phyloP scores from a whole-genome alignment of 2,797 vertebrate genomes.

The Avahi laniger region DNA sequence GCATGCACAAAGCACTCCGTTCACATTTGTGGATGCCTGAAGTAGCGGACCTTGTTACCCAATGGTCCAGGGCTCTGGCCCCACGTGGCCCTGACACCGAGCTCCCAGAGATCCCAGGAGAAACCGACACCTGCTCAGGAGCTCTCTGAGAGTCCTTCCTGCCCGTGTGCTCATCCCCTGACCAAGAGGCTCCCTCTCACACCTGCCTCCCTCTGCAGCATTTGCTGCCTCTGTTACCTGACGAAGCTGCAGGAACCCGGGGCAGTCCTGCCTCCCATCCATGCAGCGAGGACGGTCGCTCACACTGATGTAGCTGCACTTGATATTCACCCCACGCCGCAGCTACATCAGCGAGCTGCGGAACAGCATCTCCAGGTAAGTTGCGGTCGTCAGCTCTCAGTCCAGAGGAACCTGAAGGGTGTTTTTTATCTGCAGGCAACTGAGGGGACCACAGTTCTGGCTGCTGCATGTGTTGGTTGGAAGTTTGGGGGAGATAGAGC shows the following conservation, averaged over 20 bases:
- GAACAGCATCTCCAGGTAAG: background rate
- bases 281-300: background rate
- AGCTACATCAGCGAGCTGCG: background rate
- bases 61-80: background rate
- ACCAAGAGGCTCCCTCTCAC: too few relatives aligned
- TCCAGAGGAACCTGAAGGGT: background rate
- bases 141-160: background rate
- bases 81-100: background rate
- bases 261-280: fast-evolving
- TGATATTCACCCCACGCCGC: background rate
- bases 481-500: background rate
- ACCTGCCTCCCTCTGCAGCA: background rate
- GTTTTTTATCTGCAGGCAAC: background rate
- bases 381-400: background rate
- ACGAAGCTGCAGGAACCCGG: background rate
- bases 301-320: background rate
- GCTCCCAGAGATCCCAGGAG: background rate
- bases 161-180: background rate
- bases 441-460: background rate
- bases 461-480: background rate
- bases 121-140: background rate
- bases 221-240: background rate
- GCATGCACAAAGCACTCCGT: background rate
- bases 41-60: background rate
- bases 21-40: background rate